phyloP scores from a whole-genome alignment of 2,113 vertebrate species.

The Elephas maximus region DNA sequence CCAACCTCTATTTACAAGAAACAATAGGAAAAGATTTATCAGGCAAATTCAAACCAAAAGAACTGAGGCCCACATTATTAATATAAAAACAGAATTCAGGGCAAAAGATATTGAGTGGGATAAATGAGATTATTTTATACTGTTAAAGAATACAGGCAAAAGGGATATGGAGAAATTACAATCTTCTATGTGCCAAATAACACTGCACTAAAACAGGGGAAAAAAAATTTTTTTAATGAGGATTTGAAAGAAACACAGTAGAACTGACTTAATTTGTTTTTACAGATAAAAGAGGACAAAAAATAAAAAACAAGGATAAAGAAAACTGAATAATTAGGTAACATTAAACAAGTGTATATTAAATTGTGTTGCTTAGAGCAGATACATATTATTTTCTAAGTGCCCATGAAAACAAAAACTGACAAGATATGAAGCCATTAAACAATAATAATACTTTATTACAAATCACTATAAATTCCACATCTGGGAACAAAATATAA shows the following conservation, averaged over 20 bases:
- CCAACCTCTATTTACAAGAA: slow-evolving; percentile 10
- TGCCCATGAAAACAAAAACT: slow-evolving; percentile 7
- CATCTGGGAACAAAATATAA: not conserved
- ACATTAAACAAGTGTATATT: not conserved
- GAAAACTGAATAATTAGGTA: slow-evolving; percentile 8
- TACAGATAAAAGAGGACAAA: not conserved
- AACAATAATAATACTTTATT: not conserved
- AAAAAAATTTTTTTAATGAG: not conserved
- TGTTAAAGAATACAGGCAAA: not conserved
- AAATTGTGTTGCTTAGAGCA: slow-evolving; percentile 3
- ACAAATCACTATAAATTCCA: slow-evolving; percentile 11
- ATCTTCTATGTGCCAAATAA: not conserved
- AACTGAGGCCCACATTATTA: not conserved
- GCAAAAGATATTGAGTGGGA: not conserved
- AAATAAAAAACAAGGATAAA: slow-evolving; percentile 11
- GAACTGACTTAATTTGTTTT: not conserved
- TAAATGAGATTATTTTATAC: slow-evolving; percentile 29
- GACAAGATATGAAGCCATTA: not conserved
- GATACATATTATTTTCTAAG: slow-evolving; percentile 30
- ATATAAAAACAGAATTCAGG: not conserved
- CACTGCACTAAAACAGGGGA: not conserved
- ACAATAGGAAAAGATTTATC: not conserved
- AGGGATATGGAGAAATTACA: not conserved
- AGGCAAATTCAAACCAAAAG: slow-evolving; percentile 50
- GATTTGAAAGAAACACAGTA: not conserved